A percentile compares a stretch with the other conserved stretches of the same genome.
These are phyloP conservation scores for Dasysyrphus albostriatus DNA, from an alignment of 2,888 invertebrate genomes.

Conservation along the genomic window DNA sequence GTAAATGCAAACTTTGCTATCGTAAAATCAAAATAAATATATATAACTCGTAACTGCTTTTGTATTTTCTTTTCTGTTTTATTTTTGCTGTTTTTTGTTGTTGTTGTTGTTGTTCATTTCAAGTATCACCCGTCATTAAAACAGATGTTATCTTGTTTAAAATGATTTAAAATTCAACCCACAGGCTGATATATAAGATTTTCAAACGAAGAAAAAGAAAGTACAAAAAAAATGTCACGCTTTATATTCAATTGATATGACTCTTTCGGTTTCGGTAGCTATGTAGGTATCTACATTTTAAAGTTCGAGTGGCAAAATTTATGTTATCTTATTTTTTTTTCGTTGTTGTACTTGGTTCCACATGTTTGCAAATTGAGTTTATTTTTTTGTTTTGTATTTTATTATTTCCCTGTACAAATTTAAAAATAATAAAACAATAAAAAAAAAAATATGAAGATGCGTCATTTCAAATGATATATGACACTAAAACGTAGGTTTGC, in stretches of 20 bases:
- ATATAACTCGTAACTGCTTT: not conserved
- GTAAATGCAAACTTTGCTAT: conserved; percentile 2
- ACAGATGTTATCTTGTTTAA: conserved; percentile 2
- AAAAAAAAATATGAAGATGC: not conserved
- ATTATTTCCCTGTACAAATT: not conserved
- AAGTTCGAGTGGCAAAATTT: not conserved
- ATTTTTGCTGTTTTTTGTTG: not conserved
- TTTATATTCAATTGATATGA: not conserved
- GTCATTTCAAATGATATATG: not conserved
- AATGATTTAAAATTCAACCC: conserved; percentile 1
- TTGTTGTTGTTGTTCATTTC: not conserved
- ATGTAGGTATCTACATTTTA: not conserved
- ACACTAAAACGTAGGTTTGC: not conserved
- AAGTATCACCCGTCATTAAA: not conserved
- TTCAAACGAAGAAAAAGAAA: not conserved
- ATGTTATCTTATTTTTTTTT: not conserved
- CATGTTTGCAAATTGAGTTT: not conserved
- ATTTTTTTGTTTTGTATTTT: not conserved
- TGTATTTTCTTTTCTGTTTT: not conserved
- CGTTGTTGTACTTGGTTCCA: not conserved
- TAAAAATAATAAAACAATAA: not conserved
- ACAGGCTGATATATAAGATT: not conserved
- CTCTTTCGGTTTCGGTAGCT: not conserved
- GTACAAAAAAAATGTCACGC: not conserved
- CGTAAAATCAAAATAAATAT: not conserved